phyloP scores from a whole-genome alignment of 2,888 invertebrate species.

The Platycheirus rosarum region DNA sequence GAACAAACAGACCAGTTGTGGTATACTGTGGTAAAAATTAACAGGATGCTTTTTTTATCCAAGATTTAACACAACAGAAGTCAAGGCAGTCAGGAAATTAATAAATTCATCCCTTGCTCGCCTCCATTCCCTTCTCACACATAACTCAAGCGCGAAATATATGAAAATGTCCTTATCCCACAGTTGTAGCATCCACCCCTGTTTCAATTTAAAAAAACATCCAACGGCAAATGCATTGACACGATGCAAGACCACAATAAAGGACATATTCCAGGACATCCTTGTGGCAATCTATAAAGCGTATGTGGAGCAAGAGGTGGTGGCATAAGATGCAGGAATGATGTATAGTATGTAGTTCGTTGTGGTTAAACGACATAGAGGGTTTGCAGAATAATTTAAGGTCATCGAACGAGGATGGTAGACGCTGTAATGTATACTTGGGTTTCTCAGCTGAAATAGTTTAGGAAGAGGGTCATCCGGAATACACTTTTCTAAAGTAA shows the following conservation, averaged over 20 bases:
- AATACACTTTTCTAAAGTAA: constrained; percentile 45
- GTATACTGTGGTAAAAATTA: constrained; percentile 61
- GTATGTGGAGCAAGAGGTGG: constrained; percentile 1
- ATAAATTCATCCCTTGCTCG: constrained; percentile 62
- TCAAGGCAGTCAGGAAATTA: constrained; percentile 71
- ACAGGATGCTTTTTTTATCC: constrained; percentile 43
- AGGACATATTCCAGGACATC: constrained; percentile 61
- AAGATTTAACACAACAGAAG: constrained; percentile 56
- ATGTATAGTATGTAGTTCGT: constrained; percentile 9
- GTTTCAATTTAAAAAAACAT: constrained; percentile 42
- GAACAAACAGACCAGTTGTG: constrained; percentile 1
- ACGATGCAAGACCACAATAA: constrained; percentile 69
- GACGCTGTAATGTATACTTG: constrained; percentile 55
- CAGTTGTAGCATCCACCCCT: constrained; percentile 44
- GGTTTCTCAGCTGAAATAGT: constrained; percentile 6
- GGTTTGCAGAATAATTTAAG: constrained; percentile 71
- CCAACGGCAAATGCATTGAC: constrained; percentile 62
- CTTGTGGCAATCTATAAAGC: not conserved
- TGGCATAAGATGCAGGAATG: constrained; percentile 22
- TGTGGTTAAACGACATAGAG: constrained; percentile 69
- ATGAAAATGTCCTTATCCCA: constrained; percentile 68
- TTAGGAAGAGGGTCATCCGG: constrained; percentile 61
- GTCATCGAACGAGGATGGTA: constrained; percentile 62
- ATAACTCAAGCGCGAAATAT: constrained; percentile 28
- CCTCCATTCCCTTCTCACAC: not conserved